Percentiles rank a stretch among this genome's conserved stretches.
Evolutionary conservation across 2,888 invertebrate genomes (phyloP).

Genomic region (Drosophila cyrtoloma): DNA sequence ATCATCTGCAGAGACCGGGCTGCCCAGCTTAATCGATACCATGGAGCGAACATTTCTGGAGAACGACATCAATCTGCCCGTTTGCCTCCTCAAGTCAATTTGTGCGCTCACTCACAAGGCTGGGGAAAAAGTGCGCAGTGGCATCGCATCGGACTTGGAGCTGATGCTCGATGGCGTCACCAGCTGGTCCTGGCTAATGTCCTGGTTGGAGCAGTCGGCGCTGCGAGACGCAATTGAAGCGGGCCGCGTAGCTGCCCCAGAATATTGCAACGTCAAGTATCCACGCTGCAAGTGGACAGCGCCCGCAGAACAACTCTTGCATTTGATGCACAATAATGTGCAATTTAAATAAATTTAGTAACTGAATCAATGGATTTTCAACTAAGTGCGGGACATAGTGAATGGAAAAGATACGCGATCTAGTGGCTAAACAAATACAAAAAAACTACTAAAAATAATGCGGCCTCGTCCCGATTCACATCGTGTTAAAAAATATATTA

Average conservation of each 20-base stretch:
- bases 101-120: slow-evolving; percentile 86
- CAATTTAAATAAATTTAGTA: slow-evolving; percentile 58
- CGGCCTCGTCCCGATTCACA: not conserved
- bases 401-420: not conserved
- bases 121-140: slow-evolving; percentile 73
- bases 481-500: not conserved
- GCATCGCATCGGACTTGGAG: slow-evolving; percentile 85
- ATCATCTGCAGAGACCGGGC: slow-evolving; percentile 64
- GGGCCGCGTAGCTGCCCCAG: slow-evolving; percentile 77
- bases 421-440: not conserved
- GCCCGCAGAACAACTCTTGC: slow-evolving; percentile 71
- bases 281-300: slow-evolving; percentile 85
- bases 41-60: slow-evolving; percentile 87
- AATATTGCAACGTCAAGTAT: slow-evolving; percentile 85
- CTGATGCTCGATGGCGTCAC: slow-evolving; percentile 86
- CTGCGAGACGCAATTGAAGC: slow-evolving; percentile 86
- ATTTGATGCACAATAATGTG: slow-evolving; percentile 68
- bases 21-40: slow-evolving; percentile 83
- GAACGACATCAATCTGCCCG: slow-evolving; percentile 88
- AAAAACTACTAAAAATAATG: not conserved
- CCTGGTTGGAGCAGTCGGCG: slow-evolving; percentile 86
- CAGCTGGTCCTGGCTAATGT: slow-evolving; percentile 85
- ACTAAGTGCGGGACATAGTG: not conserved
- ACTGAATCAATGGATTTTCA: not conserved
- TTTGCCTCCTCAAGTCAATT: slow-evolving; percentile 88